Evolutionary conservation across 2,113 vertebrate genomes (phyloP), one percentile per base, ranked within the genome.

Genomic region (Trogon melanurus): DNA sequence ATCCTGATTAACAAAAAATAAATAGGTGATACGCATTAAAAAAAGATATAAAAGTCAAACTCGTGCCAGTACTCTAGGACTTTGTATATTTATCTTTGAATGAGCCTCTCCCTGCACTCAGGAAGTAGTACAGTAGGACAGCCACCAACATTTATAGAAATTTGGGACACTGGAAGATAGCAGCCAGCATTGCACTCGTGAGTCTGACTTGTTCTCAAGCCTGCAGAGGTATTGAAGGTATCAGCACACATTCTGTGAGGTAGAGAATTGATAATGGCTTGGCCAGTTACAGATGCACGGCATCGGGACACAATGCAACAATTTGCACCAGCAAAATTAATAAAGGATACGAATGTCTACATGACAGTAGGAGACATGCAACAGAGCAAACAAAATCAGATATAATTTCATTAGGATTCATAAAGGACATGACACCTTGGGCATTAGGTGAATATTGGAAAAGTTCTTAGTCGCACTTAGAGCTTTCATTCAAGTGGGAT

Each of bases 21-120:
- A 38, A 70, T 4, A n/a, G 13, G 13, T 27, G 27, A 54, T 29
- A 67, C 8, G 19, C 0, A 0, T 20, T 54, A 26, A 62, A 54
- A 53, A 23, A 47, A 30, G 8, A 34, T 5, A 38, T 19, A 32
- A 2, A 41, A 47, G 36, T 36, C n/a, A 23, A 84, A 74, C 13
- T 53, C 36, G 19, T 69, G 27, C 34, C 36, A 47, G 2, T 34
- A 45, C 13, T 41, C 50, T 32, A 70, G 7, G 23, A 50, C 17
- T 84, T 25, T 56, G 27, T 19, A 53, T 32, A 9, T 34, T 85
- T 47, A 20, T 32, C 32, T 13, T 38, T 47, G 19, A 29, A 61
- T 1, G 1, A 78, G 19, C 16, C 67, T 51, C 22, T 72, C 16
- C 48, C 56, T 53, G 25, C 17, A 57, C 22, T 78, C 1, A 1